A percentile compares a stretch with the other conserved stretches of the same genome.
Evolutionary conservation across 2,797 vertebrate genomes (phyloP).

Genomic region (Kryptopterus vitreolus): DNA sequence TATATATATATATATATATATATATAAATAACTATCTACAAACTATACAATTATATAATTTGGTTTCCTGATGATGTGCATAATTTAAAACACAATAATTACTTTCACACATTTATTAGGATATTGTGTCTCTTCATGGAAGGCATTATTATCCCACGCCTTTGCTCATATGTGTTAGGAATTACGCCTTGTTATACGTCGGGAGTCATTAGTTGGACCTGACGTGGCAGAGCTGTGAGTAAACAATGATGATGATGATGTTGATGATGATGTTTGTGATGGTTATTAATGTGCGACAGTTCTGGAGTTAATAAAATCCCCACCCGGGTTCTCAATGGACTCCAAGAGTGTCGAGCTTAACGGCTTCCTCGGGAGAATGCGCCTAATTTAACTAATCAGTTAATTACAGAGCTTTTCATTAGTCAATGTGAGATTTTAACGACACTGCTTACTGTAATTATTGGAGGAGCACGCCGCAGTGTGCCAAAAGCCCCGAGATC

Average conservation of each 20-base stretch:
- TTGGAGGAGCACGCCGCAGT: neutral
- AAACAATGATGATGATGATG: neutral
- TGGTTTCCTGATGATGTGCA: no score
- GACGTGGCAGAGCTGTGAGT: neutral
- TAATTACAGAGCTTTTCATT: constrained; percentile 18
- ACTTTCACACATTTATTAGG: no score
- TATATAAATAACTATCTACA: no score
- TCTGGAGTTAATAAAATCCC: constrained; percentile 6
- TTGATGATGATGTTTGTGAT: neutral
- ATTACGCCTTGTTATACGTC: neutral
- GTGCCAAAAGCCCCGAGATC: constrained; percentile 2
- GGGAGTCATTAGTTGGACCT: neutral
- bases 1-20: no score
- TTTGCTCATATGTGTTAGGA: neutral
- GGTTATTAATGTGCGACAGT: neutral
- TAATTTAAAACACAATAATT: no score
- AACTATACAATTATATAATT: no score
- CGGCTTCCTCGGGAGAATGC: neutral
- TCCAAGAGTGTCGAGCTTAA: neutral
- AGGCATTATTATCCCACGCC: neutral
- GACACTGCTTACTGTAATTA: constrained; percentile 1
- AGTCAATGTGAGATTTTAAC: constrained; percentile 17
- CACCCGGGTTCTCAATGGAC: neutral
- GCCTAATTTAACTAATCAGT: constrained; percentile 5
- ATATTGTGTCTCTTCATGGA: neutral